Base-by-base conservation (phyloP, 2,113 vertebrate species). In the Gnathonemus longibarbis region DNA sequence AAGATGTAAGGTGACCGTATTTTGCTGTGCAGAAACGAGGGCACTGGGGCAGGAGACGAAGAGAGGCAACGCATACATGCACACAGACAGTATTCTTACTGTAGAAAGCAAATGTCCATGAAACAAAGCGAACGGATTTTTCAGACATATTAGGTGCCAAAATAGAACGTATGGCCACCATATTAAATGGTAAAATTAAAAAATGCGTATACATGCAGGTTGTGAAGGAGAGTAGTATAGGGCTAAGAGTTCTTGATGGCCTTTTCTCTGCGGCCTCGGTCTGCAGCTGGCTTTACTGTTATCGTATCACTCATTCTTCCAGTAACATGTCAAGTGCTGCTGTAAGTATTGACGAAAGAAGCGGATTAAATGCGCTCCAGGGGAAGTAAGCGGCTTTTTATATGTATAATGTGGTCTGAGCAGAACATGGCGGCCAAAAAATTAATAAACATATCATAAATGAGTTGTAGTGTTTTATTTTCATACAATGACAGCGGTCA, bases 281-380 rank as follows among this genome's bases (percentile, higher is more conserved):
- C 10, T 27, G 45, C 50, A 49, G 52, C 27, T 56, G 21, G 27
- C 7, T 42, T 88, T 42, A 56, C 27, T 88, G 50, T 53, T 58
- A 58, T 42, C 46, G 52, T 88, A 88, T 88, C 86, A 88, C 45
- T 88, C 86, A 58, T 39, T 42, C 52, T 10, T 45, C 56, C 87
- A 88, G 39, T 88, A 88, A 88, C 53, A 45, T 46, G 52, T 66
- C 87, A 58, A 88, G 87, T 56, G 84, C 45, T 86, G 86, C 31
- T 58, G 27, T 88, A 58, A 56, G 86, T 56, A 58, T 42, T 88
- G 86, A 48, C 53, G 52, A 50, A 86, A 86, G 84, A 24, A 35
- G 84, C 48, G 84, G 84, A 52, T 52, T 86, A 86, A 86, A 86
- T 52, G 39, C 83, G 39, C 46, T 46, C 21, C 83, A 45, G 45